These are phyloP conservation scores for Coregonus ussuriensis DNA, from an alignment of 2,797 vertebrate genomes.

Conservation along the genomic window DNA sequence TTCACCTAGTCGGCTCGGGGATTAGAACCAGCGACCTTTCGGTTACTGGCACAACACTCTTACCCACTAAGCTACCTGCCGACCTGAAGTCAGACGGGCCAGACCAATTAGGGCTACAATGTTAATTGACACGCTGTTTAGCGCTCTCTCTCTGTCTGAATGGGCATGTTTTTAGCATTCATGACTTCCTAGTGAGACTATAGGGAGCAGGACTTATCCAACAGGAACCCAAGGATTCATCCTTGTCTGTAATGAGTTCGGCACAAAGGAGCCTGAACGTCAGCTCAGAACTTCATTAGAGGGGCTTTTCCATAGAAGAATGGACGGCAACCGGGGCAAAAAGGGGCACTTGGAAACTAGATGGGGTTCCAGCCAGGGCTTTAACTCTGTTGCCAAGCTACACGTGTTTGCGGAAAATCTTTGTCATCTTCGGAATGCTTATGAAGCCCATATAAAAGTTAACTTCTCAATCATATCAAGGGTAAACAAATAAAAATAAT, in stretches of 20 bases:
- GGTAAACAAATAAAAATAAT: slow-evolving; percentile 46
- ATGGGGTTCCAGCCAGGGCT: slow-evolving; percentile 23
- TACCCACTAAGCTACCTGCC: no score
- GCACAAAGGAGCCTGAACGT: slow-evolving; percentile 39
- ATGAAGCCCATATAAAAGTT: slow-evolving; percentile 17
- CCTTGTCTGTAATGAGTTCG: slow-evolving; percentile 39
- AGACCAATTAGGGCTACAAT: slow-evolving; percentile 41
- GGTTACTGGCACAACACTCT: no score
- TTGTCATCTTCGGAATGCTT: slow-evolving; percentile 14
- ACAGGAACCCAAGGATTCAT: slow-evolving; percentile 20
- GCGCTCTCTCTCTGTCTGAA: slow-evolving; percentile 27
- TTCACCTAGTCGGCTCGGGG: no score
- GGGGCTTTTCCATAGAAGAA: slow-evolving; percentile 25
- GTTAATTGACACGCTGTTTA: slow-evolving; percentile 16
- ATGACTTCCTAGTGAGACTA: slow-evolving; percentile 29
- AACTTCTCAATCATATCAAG: slow-evolving; percentile 22
- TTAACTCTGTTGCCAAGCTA: slow-evolving; percentile 45
- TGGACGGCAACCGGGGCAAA: neutral
- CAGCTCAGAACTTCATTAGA: slow-evolving; percentile 46
- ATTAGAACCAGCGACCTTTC: no score
- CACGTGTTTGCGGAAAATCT: slow-evolving; percentile 41
- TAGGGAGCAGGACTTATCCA: slow-evolving; percentile 22
- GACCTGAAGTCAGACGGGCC: slow-evolving; percentile 21
- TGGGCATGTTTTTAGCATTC: neutral
- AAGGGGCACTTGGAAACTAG: neutral